Conservation (phyloP, 2,888 invertebrate species). For the Crematogaster levior region DNA sequence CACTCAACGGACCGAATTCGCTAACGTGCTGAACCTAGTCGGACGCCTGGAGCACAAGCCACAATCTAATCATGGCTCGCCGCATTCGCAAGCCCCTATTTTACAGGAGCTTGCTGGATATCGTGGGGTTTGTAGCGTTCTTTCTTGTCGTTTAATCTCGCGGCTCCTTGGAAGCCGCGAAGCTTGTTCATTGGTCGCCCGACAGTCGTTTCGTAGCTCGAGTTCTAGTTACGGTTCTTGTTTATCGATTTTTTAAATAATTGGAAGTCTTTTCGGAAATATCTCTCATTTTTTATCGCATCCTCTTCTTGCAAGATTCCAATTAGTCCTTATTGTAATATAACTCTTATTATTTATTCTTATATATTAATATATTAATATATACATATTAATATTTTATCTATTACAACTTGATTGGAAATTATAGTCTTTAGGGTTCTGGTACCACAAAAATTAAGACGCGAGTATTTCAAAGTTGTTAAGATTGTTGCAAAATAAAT, state of each 20-base stretch:
- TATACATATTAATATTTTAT: neutral
- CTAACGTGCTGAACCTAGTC: conserved; percentile 84
- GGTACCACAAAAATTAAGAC: neutral
- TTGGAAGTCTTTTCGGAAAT: neutral
- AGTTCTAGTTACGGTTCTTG: neutral
- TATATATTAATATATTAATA: neutral
- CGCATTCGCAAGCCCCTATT: conserved; percentile 82
- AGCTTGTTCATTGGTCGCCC: conserved; percentile 9
- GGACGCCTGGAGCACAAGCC: conserved; percentile 83
- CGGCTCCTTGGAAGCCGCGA: conserved; percentile 20
- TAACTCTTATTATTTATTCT: neutral
- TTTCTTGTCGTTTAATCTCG: conserved; percentile 55
- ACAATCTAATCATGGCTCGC: conserved; percentile 84
- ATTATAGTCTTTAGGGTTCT: neutral
- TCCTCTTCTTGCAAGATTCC: neutral
- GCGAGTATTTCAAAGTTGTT: neutral
- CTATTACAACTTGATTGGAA: neutral
- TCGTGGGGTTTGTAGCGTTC: conserved; percentile 54
- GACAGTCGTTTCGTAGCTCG: neutral
- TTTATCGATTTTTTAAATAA: conserved; percentile 5
- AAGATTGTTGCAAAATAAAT: conserved; percentile 2
- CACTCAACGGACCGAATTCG: conserved; percentile 84
- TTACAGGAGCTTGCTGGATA: conserved; percentile 67
- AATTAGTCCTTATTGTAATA: neutral
- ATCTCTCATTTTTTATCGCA: neutral